phyloP scores from a whole-genome alignment of 2,888 invertebrate species.

The Dicranocentrus wangi region DNA sequence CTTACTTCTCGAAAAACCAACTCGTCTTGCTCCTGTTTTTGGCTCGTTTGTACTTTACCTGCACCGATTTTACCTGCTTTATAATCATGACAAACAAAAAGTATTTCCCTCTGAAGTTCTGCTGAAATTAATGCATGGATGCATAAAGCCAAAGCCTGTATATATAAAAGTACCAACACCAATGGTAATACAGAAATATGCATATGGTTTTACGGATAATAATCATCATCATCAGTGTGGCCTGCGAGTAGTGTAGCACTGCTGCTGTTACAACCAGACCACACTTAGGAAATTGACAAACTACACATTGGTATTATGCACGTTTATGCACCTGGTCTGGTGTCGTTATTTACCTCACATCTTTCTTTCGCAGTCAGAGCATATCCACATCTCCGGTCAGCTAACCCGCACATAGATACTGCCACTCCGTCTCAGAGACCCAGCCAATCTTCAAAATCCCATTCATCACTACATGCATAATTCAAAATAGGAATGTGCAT shows the following conservation, averaged over 20 bases:
- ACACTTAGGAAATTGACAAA: slow-evolving; percentile 30
- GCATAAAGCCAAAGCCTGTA: too few species aligned
- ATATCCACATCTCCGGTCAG: neutral
- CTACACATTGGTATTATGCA: slow-evolving; percentile 21
- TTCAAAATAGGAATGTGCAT: neutral
- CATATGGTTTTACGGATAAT: neutral
- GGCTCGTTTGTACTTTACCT: neutral
- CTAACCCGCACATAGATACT: too few species aligned
- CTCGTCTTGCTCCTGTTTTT: neutral
- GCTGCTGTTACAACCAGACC: too few species aligned
- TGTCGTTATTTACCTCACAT: neutral
- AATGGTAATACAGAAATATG: neutral
- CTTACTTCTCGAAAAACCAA: too few species aligned
- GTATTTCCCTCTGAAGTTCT: too few species aligned
- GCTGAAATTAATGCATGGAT: too few species aligned
- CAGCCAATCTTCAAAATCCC: neutral
- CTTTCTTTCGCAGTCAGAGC: neutral
- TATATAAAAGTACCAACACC: too few species aligned
- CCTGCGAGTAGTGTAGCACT: too few species aligned
- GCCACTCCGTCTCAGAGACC: neutral
- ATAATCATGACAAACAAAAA: too few species aligned
- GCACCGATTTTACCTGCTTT: too few species aligned
- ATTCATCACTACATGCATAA: neutral
- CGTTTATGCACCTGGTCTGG: slow-evolving; percentile 24
- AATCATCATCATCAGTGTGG: too few species aligned